A percentile compares a stretch with the other conserved stretches of the same genome.
These are phyloP conservation scores for Ceramica pisi DNA, from an alignment of 2,888 invertebrate species.

Conservation along the genomic window DNA sequence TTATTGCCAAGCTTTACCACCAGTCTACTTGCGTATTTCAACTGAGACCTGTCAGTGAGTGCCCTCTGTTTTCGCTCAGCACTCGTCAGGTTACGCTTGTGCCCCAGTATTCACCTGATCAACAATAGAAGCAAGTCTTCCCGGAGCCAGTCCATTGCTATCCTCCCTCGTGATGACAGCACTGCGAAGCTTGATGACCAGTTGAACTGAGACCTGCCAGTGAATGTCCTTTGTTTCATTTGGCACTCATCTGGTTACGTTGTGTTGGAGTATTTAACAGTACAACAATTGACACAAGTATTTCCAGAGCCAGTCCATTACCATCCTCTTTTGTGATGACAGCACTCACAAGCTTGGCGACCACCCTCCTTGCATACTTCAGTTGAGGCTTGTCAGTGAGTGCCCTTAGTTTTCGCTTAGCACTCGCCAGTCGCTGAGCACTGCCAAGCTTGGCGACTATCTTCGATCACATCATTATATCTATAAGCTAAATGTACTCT, in stretches of 20 bases:
- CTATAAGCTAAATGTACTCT: neutral
- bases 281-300: slow-evolving; percentile 99
- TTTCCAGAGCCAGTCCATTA: slow-evolving; percentile 98
- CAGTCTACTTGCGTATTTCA: slow-evolving; percentile 96
- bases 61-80: no score
- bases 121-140: no score
- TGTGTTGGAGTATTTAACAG: slow-evolving; percentile 92
- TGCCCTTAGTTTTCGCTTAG: slow-evolving; percentile 92
- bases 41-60: slow-evolving; percentile 96
- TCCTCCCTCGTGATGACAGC: no score
- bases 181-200: no score
- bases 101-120: no score
- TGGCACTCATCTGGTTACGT: slow-evolving; percentile 90
- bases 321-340: slow-evolving; percentile 99
- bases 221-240: slow-evolving; percentile 93
- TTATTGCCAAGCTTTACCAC: slow-evolving; percentile 99
- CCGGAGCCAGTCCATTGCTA: no score
- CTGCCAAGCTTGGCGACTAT: slow-evolving; percentile 99
- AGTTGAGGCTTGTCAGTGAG: slow-evolving; percentile 96
- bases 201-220: no score
- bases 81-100: no score
- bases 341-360: slow-evolving; percentile 99
- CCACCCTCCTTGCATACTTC: slow-evolving; percentile 96
- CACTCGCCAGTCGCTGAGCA: slow-evolving; percentile 94
- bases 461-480: neutral